Evolutionary conservation across 1,140 invertebrate genomes (phyloP).

Genomic region (Zaprionus vittiger): DNA sequence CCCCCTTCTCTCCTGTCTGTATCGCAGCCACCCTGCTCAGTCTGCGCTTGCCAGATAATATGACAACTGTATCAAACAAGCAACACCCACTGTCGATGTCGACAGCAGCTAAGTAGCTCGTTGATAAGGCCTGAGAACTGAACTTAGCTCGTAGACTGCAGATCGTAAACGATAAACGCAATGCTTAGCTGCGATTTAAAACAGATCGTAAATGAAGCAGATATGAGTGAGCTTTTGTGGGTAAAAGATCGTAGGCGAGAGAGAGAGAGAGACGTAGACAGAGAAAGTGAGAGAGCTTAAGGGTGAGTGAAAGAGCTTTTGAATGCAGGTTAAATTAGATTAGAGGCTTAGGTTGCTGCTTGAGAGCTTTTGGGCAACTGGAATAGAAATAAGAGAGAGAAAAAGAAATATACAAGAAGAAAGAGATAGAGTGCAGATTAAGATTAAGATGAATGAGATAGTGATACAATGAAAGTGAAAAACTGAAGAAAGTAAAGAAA

Average conservation of each 20-base stretch:
- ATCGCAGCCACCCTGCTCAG: not conserved
- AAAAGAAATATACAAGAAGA: not conserved
- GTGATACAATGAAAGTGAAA: too few species aligned
- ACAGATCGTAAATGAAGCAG: not conserved
- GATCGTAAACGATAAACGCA: constrained; percentile 48
- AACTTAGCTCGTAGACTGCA: constrained; percentile 11
- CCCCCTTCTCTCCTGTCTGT: not conserved
- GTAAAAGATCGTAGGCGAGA: not conserved
- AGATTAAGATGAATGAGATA: too few species aligned
- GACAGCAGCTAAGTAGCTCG: not conserved
- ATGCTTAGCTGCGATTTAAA: not conserved
- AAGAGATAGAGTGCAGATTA: not conserved
- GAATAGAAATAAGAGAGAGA: not conserved
- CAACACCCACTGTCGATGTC: not conserved
- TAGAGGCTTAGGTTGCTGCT: too few species aligned
- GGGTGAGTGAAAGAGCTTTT: not conserved
- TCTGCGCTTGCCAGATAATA: constrained; percentile 7
- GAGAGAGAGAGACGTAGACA: not conserved
- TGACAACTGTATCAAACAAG: constrained; percentile 4
- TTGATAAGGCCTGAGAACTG: constrained; percentile 20
- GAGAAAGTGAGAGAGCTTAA: not conserved
- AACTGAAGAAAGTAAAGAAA: too few species aligned
- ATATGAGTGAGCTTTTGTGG: not conserved
- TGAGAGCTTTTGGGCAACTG: not conserved
- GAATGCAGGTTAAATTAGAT: not conserved